Base-by-base conservation (phyloP, 2,888 invertebrate genomes). In the Diarsia rubi region DNA sequence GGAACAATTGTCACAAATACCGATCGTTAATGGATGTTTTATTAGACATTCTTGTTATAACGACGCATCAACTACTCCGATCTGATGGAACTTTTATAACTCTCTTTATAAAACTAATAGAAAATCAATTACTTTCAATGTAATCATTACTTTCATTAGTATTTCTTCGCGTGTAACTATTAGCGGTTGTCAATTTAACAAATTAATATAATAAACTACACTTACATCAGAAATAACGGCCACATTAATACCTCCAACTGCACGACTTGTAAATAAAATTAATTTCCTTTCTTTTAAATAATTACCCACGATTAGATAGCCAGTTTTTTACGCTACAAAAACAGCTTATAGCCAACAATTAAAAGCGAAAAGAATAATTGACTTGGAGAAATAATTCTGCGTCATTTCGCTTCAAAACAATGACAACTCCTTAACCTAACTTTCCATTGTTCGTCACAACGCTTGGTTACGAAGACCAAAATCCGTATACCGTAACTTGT, bases 341-440 rank as follows among this genome's bases (percentile, higher is more conserved):
- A 83, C 69, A 64, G 82, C 81, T 87, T 88, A 86, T 82, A 82
- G 83, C 84, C 79, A 79, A 85, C 88, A 90, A 91, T 92, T 92
- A 92, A 86, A 85, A 86, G 81, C 83, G 82, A 82, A 88, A 88
- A 86, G 82, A 88, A 80, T 90, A 88, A 91, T 90, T 88, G 87
- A 83, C 82, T 85, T 69, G 66, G 63, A 70, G 72, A 63, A 79
- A 79, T 91, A 91, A 92, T 91, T 87, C 70, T 81, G 85, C 82
- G 80, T 76, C 80, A 79, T 88, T 88, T 86, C 78, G 70, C 64
- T 78, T 84, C 60, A 79, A 64, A 86, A 85, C 85, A 86, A 88
- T 83, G 86, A 83, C 78, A 85, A 73, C 47, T 71, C 73, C 75
- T 85, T 86, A 81, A 85, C 87, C 82, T 78, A 77, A 81, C 75